Percentiles rank a stretch among this genome's conserved stretches.
phyloP scores from a whole-genome alignment of 2,113 vertebrate genomes.

The Saguinus imperator region DNA sequence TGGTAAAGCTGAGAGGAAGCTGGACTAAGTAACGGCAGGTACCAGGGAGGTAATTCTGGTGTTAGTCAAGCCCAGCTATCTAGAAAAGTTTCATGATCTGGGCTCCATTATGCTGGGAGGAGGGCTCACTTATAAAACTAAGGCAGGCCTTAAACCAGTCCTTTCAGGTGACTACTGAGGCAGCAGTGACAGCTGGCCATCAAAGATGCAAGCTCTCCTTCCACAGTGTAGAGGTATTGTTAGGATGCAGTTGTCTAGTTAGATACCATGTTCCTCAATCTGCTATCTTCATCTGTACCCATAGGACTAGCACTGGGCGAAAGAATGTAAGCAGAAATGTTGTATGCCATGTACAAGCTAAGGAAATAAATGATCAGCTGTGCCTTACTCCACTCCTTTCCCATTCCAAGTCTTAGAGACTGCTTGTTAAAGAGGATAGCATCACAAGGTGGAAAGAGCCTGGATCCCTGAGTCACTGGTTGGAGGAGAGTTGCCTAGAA shows the following conservation, averaged over 20 bases:
- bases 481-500: not conserved
- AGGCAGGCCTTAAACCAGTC: not conserved
- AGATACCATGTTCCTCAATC: not conserved
- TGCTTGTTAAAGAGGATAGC: not conserved
- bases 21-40: not conserved
- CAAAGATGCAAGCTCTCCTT: not conserved
- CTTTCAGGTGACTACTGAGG: not conserved
- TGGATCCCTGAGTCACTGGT: not conserved
- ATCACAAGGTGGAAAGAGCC: not conserved
- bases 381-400: not conserved
- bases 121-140: not conserved
- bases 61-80: not conserved
- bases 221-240: not conserved
- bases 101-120: not conserved
- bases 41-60: not conserved
- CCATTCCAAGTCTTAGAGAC: not conserved
- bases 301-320: not conserved
- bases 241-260: not conserved
- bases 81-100: not conserved
- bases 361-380: not conserved
- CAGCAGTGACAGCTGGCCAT: not conserved
- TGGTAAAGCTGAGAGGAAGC: not conserved
- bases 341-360: not conserved
- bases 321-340: not conserved
- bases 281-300: not conserved